Evolutionary conservation across 2,113 vertebrate species (phyloP).

Genomic region (Mesitornis unicolor): DNA sequence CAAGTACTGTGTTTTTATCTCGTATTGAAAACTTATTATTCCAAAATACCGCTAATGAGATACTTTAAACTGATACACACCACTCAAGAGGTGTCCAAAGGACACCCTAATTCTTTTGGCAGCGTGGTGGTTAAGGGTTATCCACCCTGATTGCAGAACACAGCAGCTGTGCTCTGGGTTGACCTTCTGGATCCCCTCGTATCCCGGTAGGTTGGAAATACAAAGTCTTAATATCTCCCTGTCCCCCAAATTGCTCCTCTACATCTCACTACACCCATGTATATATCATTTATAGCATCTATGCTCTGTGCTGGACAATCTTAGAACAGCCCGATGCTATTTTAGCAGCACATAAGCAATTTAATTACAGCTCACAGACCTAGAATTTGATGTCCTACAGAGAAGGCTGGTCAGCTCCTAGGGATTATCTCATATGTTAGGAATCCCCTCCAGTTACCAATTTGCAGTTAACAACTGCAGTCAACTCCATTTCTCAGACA

Average conservation of each 20-base stretch:
- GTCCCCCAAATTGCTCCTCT: background rate
- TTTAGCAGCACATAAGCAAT: conserved; percentile 51
- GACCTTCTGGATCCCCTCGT: background rate
- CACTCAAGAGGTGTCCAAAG: background rate
- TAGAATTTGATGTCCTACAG: conserved; percentile 55
- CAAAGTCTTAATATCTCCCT: background rate
- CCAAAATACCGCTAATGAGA: background rate
- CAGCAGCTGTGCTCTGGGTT: background rate
- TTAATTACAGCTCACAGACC: conserved; percentile 59
- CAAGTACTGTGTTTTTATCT: background rate
- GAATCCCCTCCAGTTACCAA: conserved; percentile 52
- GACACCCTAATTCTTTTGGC: background rate
- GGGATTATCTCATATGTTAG: conserved; percentile 66
- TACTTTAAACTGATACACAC: background rate
- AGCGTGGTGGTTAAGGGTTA: rapidly evolving
- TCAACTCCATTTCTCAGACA: conserved; percentile 31
- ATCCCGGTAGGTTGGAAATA: background rate
- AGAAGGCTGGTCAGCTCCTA: conserved; percentile 21
- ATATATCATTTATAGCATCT: background rate
- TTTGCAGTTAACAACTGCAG: conserved; percentile 51
- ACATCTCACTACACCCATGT: background rate
- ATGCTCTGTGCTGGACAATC: background rate
- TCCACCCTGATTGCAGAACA: background rate
- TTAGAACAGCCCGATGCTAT: conserved; percentile 22
- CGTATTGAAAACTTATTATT: background rate